Evolutionary conservation across 2,113 vertebrate species (phyloP), one percentile per base, ranked within the genome.

Genomic region (Halcyon senegalensis): DNA sequence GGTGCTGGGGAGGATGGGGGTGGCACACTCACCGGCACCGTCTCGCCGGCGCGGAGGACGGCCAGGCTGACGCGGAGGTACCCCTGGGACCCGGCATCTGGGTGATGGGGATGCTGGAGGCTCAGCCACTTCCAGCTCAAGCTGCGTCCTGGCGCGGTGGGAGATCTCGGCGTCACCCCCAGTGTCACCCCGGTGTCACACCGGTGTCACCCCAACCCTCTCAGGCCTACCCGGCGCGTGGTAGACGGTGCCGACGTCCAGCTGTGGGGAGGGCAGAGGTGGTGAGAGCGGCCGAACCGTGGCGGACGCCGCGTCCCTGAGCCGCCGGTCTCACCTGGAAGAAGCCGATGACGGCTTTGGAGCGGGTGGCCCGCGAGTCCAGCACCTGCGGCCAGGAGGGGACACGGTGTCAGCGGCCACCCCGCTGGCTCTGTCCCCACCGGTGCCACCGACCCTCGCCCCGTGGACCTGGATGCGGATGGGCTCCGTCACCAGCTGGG

Each of bases 101-200:
- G 81, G 6, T 35, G 76, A 1, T 53, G 28, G 2, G 95, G 96
- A 9, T 95, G 95, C 88, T 94, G 96, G 55, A 98, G 97, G 55
- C 98, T 96, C 66, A 98, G 72, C 98, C 98, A 98, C 63, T 84
- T 96, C 89, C 97, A 76, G 41, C 89, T 76, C 68, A 98, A 85
- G 13, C 80, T 79, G 66, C 67, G 98, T 37, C 94, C 98, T 98
- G 67, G 21, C 13, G 0, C 0, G 3, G 51, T 2, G 53, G 20
- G 48, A 35, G 41, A 62, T 60, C 13, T 23, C 24, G 14, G 9
- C n/a, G 12, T 60, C 62, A 37, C 28, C 25, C 2, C 2, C 11
- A 1, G 4, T 2, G 13, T 56, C 81, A 37, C 35, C 43, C 6
- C 2, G 3, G 2, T 1, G 37, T 35, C 70, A 63, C 84, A 23